Conservation (phyloP, 2,113 vertebrate species). For the Microtus richardsoni region DNA sequence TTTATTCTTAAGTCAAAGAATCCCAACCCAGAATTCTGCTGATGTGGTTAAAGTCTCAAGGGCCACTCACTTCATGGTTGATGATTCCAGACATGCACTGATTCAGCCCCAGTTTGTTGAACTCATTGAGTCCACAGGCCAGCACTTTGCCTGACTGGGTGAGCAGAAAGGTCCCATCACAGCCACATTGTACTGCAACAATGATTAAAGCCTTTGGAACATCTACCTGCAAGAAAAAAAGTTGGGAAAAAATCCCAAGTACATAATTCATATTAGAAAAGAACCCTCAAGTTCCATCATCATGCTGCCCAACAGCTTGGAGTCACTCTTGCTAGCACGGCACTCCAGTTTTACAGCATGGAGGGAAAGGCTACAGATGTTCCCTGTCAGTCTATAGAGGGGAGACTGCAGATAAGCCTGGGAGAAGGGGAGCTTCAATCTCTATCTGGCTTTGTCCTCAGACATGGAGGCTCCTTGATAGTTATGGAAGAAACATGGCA, state of each 20-base stretch:
- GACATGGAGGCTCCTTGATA: not conserved
- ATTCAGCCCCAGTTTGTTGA: slow-evolving; percentile 97
- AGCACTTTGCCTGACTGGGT: slow-evolving; percentile 97
- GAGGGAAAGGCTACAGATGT: not conserved
- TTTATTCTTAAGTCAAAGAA: slow-evolving; percentile 61
- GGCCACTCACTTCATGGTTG: slow-evolving; percentile 91
- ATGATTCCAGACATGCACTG: slow-evolving; percentile 97
- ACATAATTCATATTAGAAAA: not conserved
- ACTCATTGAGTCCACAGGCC: slow-evolving; percentile 97
- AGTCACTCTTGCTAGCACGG: not conserved
- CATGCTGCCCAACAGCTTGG: not conserved
- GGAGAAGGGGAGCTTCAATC: not conserved
- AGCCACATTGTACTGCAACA: slow-evolving; percentile 94
- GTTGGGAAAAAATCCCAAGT: slow-evolving; percentile 2
- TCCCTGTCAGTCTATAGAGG: not conserved
- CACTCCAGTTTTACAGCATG: not conserved
- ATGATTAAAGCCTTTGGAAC: slow-evolving; percentile 94
- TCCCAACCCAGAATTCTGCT: slow-evolving; percentile 17
- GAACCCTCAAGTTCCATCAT: not conserved
- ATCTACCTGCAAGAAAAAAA: slow-evolving; percentile 89
- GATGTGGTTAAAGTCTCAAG: not conserved
- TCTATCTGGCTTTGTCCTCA: not conserved
- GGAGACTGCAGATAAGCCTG: not conserved
- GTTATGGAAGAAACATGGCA: not conserved
- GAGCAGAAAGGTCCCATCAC: slow-evolving; percentile 96